These are phyloP conservation scores for Pachycephala philippinensis DNA, from an alignment of 2,113 vertebrate species.

Conservation along the genomic window DNA sequence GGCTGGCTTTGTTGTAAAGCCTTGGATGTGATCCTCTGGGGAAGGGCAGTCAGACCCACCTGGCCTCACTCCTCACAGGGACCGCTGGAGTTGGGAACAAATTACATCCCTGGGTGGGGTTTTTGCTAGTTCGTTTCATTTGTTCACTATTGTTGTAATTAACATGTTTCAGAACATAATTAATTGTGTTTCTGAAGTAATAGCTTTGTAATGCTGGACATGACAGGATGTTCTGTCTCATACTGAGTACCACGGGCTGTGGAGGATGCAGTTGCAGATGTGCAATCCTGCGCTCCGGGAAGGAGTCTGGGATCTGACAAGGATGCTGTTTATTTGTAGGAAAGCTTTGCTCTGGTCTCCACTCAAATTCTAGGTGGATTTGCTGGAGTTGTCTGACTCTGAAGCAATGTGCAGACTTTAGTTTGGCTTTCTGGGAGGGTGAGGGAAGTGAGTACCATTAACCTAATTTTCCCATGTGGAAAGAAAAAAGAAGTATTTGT, in stretches of 20 bases:
- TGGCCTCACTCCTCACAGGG: background rate
- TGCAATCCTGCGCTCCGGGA: accelerated
- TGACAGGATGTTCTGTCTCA: accelerated
- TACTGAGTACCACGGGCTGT: background rate
- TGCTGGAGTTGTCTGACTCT: background rate
- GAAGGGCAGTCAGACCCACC: background rate
- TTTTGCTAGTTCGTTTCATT: background rate
- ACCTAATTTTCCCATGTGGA: background rate
- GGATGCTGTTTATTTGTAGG: background rate
- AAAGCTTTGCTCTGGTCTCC: background rate
- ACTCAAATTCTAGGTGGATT: background rate
- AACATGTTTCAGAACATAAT: background rate
- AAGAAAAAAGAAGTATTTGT: background rate
- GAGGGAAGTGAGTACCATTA: background rate
- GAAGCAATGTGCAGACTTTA: background rate
- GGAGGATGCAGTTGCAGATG: background rate
- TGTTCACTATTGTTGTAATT: background rate
- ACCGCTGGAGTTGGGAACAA: background rate
- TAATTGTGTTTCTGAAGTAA: background rate
- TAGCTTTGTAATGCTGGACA: background rate
- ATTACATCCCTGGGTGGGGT: background rate
- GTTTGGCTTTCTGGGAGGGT: background rate
- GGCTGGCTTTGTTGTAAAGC: background rate
- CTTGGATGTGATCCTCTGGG: background rate
- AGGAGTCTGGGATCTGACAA: background rate